A percentile compares a stretch with the other conserved stretches of the same genome.
These are phyloP conservation scores for Drosophila koepferae DNA, from an alignment of 2,888 invertebrate species.

Conservation along the genomic window DNA sequence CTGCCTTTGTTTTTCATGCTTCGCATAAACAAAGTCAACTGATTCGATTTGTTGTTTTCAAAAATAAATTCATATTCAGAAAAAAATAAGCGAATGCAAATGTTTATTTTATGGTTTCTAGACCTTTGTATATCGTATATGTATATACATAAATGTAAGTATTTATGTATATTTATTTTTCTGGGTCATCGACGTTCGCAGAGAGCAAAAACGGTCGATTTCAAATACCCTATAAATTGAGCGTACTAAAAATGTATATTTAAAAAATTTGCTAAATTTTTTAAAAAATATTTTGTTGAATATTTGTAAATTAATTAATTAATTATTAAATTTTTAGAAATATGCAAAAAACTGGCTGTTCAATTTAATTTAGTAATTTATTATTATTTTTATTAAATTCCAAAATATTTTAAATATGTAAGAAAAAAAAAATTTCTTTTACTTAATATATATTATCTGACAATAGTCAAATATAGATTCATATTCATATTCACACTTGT, in stretches of 20 bases:
- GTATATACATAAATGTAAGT: not conserved
- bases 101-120: slow-evolving; percentile 32
- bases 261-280: too few species aligned
- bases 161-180: slow-evolving; percentile 33
- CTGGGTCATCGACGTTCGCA: slow-evolving; percentile 66
- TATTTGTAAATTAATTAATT: too few species aligned
- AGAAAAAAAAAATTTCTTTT: not conserved
- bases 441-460: not conserved
- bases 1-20: slow-evolving; percentile 52
- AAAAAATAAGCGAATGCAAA: slow-evolving; percentile 8
- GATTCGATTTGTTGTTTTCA: slow-evolving; percentile 40
- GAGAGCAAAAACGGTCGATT: not conserved
- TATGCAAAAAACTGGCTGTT: not conserved
- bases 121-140: slow-evolving; percentile 7
- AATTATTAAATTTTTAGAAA: too few species aligned
- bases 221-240: slow-evolving; percentile 21
- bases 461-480: not conserved
- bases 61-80: slow-evolving; percentile 10
- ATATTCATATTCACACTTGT: slow-evolving; percentile 4
- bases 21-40: slow-evolving; percentile 71
- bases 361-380: not conserved
- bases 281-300: too few species aligned
- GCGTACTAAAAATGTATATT: not conserved
- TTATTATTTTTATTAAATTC: not conserved
- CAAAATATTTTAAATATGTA: not conserved